Evolutionary conservation across 2,888 invertebrate genomes (phyloP).

Genomic region (Leptopterna dolabrata): DNA sequence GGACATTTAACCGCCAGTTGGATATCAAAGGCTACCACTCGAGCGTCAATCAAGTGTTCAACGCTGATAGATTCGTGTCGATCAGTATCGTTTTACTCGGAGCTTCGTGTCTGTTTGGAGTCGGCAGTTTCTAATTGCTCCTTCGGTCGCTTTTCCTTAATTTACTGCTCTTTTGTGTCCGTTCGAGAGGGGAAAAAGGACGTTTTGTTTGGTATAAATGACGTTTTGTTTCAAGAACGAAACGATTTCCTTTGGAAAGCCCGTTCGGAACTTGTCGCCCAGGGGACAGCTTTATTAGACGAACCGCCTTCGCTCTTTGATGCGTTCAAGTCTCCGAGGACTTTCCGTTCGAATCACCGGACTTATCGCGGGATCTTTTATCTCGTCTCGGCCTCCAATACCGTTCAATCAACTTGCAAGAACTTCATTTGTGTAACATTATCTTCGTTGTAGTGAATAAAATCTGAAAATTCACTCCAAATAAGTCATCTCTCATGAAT

Average conservation of each 20-base stretch:
- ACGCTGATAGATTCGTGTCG: slow-evolving; percentile 49
- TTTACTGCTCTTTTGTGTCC: slow-evolving; percentile 37
- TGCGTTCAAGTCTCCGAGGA: slow-evolving; percentile 21
- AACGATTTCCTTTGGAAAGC: background rate
- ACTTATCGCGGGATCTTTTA: background rate
- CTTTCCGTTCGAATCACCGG: background rate
- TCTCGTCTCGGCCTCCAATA: background rate
- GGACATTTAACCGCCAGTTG: slow-evolving; percentile 20
- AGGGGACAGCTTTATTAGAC: slow-evolving; percentile 9
- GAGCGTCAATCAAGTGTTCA: slow-evolving; percentile 44
- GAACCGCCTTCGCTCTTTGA: background rate
- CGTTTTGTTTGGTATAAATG: background rate
- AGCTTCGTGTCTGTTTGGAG: background rate
- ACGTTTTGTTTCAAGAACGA: background rate
- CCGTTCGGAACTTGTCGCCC: background rate
- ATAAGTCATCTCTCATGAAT: too few relatives aligned
- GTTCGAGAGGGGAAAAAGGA: background rate
- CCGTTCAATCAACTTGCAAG: background rate
- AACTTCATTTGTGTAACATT: too few relatives aligned
- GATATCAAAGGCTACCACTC: slow-evolving; percentile 26
- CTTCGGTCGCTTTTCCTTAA: background rate
- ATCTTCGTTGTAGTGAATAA: too few relatives aligned
- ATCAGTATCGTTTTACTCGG: slow-evolving; percentile 39
- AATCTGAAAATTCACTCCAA: too few relatives aligned
- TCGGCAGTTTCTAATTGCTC: slow-evolving; percentile 21